Evolutionary conservation across 2,888 invertebrate species (phyloP), one percentile per base, ranked within the genome.

Genomic region (Drosophila meridionalis): DNA sequence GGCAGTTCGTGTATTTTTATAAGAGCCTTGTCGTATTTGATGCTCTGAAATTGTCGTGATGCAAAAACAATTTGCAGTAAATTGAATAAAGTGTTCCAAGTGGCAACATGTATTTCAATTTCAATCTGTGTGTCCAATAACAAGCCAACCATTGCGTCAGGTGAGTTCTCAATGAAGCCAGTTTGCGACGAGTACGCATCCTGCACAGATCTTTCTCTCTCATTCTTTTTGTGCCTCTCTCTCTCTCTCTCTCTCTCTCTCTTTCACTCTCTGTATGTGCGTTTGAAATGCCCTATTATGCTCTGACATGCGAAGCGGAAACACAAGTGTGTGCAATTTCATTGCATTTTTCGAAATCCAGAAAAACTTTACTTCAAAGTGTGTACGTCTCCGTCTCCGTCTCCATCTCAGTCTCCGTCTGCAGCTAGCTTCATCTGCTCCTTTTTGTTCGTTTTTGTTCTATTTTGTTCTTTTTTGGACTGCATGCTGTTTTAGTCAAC

Each of bases 251-350:
- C 5, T 28, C 12, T 26, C 3, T 32, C 3, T 20, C n/a, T 43
- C 38, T 28, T 3, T 58, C 11, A 47, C 8, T 7, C 9, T 45
- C 4, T 11, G 26, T 45, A 4, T 57, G 26, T 48, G 38, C 40
- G 32, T 47, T 55, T 47, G 50, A 45, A 48, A 63, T 79, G 59
- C 74, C 62, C 72, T 65, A 58, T 56, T 28, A 48, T 30, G 56
- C 42, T 50, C 45, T 78, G 85, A 68, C 81, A 78, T 69, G 70
- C 76, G 73, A 80, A 78, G 82, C 80, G 77, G 83, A 87, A 89
- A 79, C 86, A 73, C 74, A 87, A 79, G 80, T 82, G 77, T 88
- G 80, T 82, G 82, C 84, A 85, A 84, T 89, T 86, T 76, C 80
- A 84, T 74, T 87, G 85, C 73, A 73, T 73, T 78, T 85, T 72